phyloP scores from a whole-genome alignment of 1,140 invertebrate genomes.

The Diorhabda carinulata region DNA sequence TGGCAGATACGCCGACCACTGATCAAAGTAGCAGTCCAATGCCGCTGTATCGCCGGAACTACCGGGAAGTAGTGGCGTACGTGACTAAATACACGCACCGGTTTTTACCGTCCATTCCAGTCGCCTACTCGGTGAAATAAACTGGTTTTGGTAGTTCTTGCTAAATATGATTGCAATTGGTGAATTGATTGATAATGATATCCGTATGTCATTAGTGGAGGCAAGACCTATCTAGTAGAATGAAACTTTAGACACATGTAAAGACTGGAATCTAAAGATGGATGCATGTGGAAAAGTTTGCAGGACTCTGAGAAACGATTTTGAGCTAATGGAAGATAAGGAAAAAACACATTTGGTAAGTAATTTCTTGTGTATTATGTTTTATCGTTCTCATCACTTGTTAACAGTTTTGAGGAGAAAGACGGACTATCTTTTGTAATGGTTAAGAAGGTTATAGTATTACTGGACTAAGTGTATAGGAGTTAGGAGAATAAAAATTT shows the following conservation, averaged over 20 bases:
- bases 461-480: too few relatives aligned
- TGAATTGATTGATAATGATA: neutral
- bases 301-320: neutral
- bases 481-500: too few relatives aligned
- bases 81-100: neutral
- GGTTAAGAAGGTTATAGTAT: too few relatives aligned
- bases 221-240: neutral
- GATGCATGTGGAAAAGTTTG: conserved; percentile 1
- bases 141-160: neutral
- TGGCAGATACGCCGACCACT: too few relatives aligned
- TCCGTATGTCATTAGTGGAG: conserved; percentile 1
- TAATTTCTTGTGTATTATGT: neutral
- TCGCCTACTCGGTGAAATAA: neutral
- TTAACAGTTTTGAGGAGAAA: neutral
- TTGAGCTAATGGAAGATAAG: neutral
- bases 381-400: neutral
- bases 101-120: neutral
- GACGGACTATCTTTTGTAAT: too few relatives aligned
- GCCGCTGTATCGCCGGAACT: neutral
- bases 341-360: neutral
- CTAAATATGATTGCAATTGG: neutral
- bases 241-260: neutral
- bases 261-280: neutral
- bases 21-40: neutral
- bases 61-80: neutral